Base-by-base conservation (phyloP, 2,888 invertebrate genomes). In the Andricus curvator region DNA sequence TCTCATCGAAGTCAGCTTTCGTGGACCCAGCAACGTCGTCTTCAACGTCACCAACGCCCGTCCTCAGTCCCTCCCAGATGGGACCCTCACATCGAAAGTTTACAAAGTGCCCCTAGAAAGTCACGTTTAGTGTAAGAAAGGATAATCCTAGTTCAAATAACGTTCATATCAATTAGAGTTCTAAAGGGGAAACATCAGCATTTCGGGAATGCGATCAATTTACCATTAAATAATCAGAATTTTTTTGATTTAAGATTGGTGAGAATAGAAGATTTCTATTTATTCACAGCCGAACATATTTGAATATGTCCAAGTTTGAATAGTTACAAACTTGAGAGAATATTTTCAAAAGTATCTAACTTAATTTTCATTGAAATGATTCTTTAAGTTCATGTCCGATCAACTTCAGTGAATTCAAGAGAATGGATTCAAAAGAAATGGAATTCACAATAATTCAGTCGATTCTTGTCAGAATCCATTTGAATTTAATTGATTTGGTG, bases 91-190 rank as follows among this genome's bases (percentile, higher is more conserved):
- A 48, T 93, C 93, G 62, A 93, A 93, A 84, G 93, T 94, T 41
- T 94, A 94, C 84, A 94, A 94, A 88, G 93, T 94, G 86, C 94
- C 95, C 68, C 91, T 95, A 25, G 95, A 95, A 92, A 94, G 94
- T 89, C 94, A 94, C 88, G 94, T 95, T 78, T 95, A 92, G 93
- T 56, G 5, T 67, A 41, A 67, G 67, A 11, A 41, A 80, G 22
- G 4, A 64, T 44, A 65, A n/a, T 22, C 5, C 13, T 74, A 56
- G 56, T 25, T 67, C 67, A 41, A 67, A 64, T 64, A 29, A 64
- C 17, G 29, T 64, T 64, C 64, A 64, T 64, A 64, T 64, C 60
- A 60, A 60, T 22, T 60, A 11, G 60, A 22, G 22, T 60, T 60
- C 60, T n/a, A n/a, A 11, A 22, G 22, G 22, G 22, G 11, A 60